Percentiles rank a stretch among this genome's conserved stretches.
Evolutionary conservation across 2,888 invertebrate species (phyloP).

Genomic region (Ditula angustiorana): DNA sequence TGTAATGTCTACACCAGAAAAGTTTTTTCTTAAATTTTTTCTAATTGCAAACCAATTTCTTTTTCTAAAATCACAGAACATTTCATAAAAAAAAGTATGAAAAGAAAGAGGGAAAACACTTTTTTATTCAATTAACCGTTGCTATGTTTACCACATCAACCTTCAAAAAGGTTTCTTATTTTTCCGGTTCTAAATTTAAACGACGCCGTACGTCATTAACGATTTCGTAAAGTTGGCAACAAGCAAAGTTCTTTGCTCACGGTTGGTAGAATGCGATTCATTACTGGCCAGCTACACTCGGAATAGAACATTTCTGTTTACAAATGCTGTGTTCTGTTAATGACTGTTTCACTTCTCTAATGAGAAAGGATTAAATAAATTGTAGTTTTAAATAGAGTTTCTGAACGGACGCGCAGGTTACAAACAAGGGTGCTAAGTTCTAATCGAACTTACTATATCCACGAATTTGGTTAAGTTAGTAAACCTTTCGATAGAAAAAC

Average conservation of each 20-base stretch:
- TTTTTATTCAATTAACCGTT: no score
- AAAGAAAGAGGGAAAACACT: no score
- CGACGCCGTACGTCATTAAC: slow-evolving; percentile 12
- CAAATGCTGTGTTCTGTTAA: slow-evolving; percentile 19
- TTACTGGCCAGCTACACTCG: slow-evolving; percentile 3
- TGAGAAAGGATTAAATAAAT: slow-evolving; percentile 20
- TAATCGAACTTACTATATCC: not conserved
- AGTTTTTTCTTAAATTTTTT: no score
- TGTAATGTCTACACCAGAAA: no score
- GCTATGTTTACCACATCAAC: not conserved
- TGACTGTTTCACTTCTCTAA: slow-evolving; percentile 22
- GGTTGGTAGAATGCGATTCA: slow-evolving; percentile 8
- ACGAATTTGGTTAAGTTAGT: not conserved
- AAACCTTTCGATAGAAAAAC: not conserved
- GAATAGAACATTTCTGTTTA: slow-evolving; percentile 21
- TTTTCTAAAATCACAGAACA: no score
- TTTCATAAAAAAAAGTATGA: not conserved
- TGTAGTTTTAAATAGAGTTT: slow-evolving; percentile 29
- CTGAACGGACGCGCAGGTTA: not conserved
- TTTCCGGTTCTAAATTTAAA: slow-evolving; percentile 7
- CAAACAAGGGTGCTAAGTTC: not conserved
- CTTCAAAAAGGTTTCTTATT: slow-evolving; percentile 12
- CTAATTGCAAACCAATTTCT: no score
- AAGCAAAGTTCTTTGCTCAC: slow-evolving; percentile 12
- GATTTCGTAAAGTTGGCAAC: slow-evolving; percentile 18